These are phyloP conservation scores for Phenganax subtilis DNA, from an alignment of 92 coral and sea anemone species.

Conservation along the genomic window DNA sequence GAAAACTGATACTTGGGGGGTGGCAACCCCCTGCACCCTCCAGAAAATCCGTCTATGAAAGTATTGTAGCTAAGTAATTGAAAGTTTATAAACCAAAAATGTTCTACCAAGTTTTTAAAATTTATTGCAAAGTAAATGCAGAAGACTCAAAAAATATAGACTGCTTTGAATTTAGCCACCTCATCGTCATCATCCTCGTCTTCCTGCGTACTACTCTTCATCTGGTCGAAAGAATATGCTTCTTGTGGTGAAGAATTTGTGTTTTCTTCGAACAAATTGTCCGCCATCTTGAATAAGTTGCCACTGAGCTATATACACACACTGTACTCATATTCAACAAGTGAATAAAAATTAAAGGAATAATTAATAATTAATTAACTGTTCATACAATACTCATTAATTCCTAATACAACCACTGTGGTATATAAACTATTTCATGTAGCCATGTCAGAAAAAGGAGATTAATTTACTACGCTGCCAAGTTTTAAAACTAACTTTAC, in stretches of 20 bases:
- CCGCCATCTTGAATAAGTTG: conserved; percentile 20
- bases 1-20: no score
- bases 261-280: not conserved
- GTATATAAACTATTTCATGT: no score
- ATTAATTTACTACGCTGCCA: no score
- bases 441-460: no score
- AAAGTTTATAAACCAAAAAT: not conserved
- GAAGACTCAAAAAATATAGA: not conserved
- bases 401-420: no score
- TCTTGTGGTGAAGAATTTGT: conserved; percentile 8
- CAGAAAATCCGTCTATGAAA: not conserved
- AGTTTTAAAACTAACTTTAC: no score
- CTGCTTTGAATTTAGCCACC: not conserved
- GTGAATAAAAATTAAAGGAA: no score
- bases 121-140: no score
- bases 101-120: not conserved
- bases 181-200: conserved; percentile 39
- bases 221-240: conserved; percentile 20
- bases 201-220: conserved; percentile 11
- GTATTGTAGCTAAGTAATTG: not conserved
- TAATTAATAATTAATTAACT: no score
- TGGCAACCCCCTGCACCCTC: not conserved
- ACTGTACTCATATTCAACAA: no score
- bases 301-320: no score
- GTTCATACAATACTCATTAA: no score